Base-by-base conservation (phyloP, 2,113 vertebrate species). In the Haemorhous mexicanus region DNA sequence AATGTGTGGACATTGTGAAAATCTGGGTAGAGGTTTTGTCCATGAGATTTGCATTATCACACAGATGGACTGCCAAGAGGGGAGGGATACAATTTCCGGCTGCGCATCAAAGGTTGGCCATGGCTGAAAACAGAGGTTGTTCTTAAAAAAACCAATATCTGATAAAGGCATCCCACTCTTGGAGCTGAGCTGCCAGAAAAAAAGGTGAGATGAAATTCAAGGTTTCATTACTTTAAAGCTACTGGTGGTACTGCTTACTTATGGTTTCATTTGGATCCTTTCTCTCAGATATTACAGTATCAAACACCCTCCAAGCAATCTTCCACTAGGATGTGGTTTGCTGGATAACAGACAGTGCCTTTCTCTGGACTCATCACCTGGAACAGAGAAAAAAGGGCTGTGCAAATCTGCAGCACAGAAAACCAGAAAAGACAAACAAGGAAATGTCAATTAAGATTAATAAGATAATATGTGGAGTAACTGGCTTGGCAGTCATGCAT, bases 391-490 rank as follows among this genome's bases (percentile, higher is more conserved):
- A 85, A 89, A 91, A 68, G 23, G 21, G 15, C 66, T 85, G 13
- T 2, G 11, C 18, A 78, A 89, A 91, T 24, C 46, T 91, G 55
- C 67, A 83, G 70, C 1, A 8, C 17, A 9, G 59, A 46, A 79
- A 89, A 95, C 77, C 39, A 67, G 13, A 7, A 58, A 77, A 94
- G 72, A 55, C 67, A 95, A 95, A 95, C 75, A 93, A 90, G 90
- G 90, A 95, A 95, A 96, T 0, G n/a, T 64, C 91, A 95, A 77
- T 94, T 85, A 93, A 95, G 89, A 95, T 95, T 55, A 70, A 70
- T 68, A 84, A 91, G 90, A 94, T 88, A 86, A 67, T 50, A 44
- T 3, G 8, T 56, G 55, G 59, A 63, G 50, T 19, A 81, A 70
- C 39, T 88, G 72, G 33, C 46, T 91, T 91, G 82, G 55, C 85